These are phyloP conservation scores for Eupithecia vulgata DNA, from an alignment of 2,888 invertebrate species.

Conservation along the genomic window DNA sequence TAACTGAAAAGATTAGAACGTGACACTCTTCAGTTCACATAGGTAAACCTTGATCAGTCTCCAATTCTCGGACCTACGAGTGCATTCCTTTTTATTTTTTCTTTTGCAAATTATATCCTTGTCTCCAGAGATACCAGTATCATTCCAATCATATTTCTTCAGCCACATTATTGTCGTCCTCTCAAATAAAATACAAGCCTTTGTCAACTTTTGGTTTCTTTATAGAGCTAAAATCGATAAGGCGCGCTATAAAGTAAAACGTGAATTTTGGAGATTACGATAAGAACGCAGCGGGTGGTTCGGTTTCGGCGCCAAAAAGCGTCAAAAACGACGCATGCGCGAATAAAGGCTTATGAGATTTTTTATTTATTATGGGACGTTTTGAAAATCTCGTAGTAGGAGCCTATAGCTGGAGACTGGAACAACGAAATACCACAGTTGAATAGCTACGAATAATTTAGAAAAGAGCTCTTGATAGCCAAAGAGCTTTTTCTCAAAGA, in stretches of 20 bases:
- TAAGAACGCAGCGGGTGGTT: slow-evolving; percentile 60
- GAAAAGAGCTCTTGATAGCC: no score
- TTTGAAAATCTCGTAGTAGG: not conserved
- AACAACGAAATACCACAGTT: no score
- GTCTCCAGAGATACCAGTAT: not conserved
- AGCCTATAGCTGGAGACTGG: not conserved
- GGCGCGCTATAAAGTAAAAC: slow-evolving; percentile 45
- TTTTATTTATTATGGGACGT: slow-evolving; percentile 46
- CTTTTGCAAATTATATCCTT: not conserved
- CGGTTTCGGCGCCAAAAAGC: slow-evolving; percentile 63
- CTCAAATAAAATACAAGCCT: slow-evolving; percentile 33
- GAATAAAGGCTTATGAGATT: slow-evolving; percentile 51
- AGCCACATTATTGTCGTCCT: not conserved
- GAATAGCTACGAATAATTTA: no score
- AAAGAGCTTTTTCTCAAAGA: no score
- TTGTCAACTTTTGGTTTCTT: slow-evolving; percentile 31
- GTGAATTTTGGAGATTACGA: slow-evolving; percentile 63
- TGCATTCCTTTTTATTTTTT: not conserved
- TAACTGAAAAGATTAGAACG: not conserved
- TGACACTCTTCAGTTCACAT: not conserved
- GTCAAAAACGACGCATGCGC: slow-evolving; percentile 58
- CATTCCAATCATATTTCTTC: not conserved
- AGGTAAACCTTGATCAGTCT: not conserved
- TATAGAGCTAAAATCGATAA: slow-evolving; percentile 47
- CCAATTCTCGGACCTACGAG: not conserved